These are phyloP conservation scores for Sceloporus tristichus DNA, from an alignment of 2,113 vertebrate species.

Conservation along the genomic window DNA sequence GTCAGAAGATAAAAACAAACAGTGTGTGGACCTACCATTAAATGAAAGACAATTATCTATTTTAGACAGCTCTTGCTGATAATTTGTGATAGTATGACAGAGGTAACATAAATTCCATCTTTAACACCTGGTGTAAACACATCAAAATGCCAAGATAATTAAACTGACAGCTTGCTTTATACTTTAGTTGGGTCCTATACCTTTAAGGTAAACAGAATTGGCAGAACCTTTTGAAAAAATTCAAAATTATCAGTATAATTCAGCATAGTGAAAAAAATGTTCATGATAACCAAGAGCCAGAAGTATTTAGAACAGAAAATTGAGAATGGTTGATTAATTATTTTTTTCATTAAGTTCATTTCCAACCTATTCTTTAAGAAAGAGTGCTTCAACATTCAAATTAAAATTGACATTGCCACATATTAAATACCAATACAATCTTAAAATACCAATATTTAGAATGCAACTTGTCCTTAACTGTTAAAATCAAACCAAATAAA, in stretches of 20 bases:
- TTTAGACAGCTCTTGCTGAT: conserved; percentile 20
- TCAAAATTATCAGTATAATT: conserved; percentile 21
- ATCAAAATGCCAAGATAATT: not conserved
- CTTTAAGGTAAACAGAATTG: not conserved
- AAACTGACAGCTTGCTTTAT: not conserved
- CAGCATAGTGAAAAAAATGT: not conserved
- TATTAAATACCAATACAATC: not conserved
- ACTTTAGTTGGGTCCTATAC: not conserved
- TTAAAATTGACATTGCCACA: too few species aligned
- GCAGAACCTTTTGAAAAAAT: not conserved
- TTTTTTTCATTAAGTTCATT: too few species aligned
- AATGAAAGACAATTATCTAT: not conserved
- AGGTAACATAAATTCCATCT: conserved; percentile 7
- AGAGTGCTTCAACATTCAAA: not conserved
- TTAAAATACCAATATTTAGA: not conserved
- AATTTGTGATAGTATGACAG: not conserved
- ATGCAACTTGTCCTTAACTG: not conserved
- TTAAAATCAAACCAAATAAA: not conserved
- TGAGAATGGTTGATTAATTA: not conserved
- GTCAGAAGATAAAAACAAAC: conserved; percentile 48
- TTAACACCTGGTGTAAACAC: not conserved
- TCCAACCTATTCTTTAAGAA: not conserved
- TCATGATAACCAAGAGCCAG: not conserved
- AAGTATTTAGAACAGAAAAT: not conserved
- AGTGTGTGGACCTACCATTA: conserved; percentile 4